Evolutionary conservation across 2,888 invertebrate genomes (phyloP), one percentile per base, ranked within the genome.

Genomic region (Morpho achilles): DNA sequence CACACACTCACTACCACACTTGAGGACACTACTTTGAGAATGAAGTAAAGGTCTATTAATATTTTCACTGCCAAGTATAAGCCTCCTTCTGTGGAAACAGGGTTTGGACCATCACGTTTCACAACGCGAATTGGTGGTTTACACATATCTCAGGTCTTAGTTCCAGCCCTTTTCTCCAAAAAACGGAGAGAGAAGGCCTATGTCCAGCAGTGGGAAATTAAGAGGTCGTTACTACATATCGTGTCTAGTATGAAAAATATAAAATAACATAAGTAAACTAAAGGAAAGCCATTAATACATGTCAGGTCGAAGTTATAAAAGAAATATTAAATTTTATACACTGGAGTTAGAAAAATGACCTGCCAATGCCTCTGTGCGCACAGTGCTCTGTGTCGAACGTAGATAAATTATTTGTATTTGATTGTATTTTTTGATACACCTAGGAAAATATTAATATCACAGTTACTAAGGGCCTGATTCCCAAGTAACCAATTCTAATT

Each of bases 331-430:
- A 59, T 62, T 62, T 62, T 59, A 52, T 57, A 52, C 8, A 42
- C 23, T 42, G 42, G 51, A 56, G 51, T 61, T 59, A 61, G 61
- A 59, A 56, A 56, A 59, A 48, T 54, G 61, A 41, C 40, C 61
- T 59, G 61, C 44, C 71, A 73, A 78, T 79, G 50, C 53, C 16
- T 54, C 49, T 41, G 40, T 45, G 49, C 55, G 50, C 49, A 51
- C 54, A 46, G n/a, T 54, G 43, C 44, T 55, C 46, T 46, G 51
- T 50, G 41, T n/a, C 23, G 53, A 54, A 23, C 53, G 42, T 47
- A 42, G 46, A 54, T 22, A 54, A 47, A 54, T 54, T 16, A 53
- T 9, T 54, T 54, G 42, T 47, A 48, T 48, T 48, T 22, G 16
- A 32, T 9, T 7, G 23, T 22, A 7, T 43, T 43, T 23, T 40